These are phyloP conservation scores for Typhlichthys subterraneus DNA, from an alignment of 2,797 vertebrate species.

Conservation along the genomic window DNA sequence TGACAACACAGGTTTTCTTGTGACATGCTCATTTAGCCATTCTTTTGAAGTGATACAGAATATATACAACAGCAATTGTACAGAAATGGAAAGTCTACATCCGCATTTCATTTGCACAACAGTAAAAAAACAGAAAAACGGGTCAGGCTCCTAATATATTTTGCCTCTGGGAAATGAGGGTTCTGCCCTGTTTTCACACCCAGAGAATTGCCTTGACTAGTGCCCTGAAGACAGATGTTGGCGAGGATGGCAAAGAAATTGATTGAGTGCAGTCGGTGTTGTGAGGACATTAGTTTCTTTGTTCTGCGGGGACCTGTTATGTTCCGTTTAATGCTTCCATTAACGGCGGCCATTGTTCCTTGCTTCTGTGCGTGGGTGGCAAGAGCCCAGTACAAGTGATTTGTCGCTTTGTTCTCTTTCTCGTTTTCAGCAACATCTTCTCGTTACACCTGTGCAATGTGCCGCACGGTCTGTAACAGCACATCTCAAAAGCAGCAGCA, in stretches of 20 bases:
- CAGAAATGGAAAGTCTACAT: constrained; percentile 14
- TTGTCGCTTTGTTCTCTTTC: constrained; percentile 10
- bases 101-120: not conserved
- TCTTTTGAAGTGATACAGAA: not conserved
- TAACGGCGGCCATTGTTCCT: constrained; percentile 39
- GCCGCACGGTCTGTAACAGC: no score
- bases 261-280: constrained; percentile 37
- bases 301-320: constrained; percentile 37
- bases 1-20: not conserved
- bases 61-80: not conserved
- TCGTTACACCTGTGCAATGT: no score
- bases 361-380: constrained; percentile 28
- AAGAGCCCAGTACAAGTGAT: constrained; percentile 23
- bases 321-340: constrained; percentile 54
- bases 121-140: not conserved
- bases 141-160: not conserved
- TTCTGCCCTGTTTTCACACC: constrained; percentile 13
- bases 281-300: constrained; percentile 42
- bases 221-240: constrained; percentile 50
- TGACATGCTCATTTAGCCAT: constrained; percentile 3
- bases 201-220: constrained; percentile 14
- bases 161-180: constrained; percentile 5
- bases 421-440: not conserved
- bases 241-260: constrained; percentile 30
- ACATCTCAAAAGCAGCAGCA: no score